A percentile compares a stretch with the other conserved stretches of the same genome.
Conservation (phyloP, 2,113 vertebrate genomes). For the Oxyruncus cristatus region DNA sequence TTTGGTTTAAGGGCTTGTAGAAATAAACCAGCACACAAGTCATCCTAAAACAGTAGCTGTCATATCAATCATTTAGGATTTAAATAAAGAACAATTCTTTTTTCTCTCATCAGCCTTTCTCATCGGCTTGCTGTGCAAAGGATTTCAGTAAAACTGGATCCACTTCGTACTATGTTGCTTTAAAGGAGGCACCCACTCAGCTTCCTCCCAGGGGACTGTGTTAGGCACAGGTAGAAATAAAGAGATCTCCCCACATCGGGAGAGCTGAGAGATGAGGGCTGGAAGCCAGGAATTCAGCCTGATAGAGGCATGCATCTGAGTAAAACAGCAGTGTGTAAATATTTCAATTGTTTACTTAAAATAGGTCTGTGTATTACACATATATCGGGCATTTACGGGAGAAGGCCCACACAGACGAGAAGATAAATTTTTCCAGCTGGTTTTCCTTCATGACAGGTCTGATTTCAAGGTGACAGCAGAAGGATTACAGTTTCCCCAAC, state of each 20-base stretch:
- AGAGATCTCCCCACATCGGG: background rate
- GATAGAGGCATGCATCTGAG: background rate
- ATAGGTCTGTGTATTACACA: background rate
- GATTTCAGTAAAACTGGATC: background rate
- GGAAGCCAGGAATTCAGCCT: background rate
- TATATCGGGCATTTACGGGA: background rate
- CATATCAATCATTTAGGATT: background rate
- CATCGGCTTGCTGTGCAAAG: background rate
- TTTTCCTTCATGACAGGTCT: background rate
- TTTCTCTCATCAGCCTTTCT: background rate
- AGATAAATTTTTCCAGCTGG: background rate
- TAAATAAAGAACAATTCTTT: background rate
- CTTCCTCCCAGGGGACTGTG: background rate
- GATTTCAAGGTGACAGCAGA: background rate
- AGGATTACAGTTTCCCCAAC: background rate
- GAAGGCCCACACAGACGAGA: background rate
- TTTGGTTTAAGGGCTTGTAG: background rate
- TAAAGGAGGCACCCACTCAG: background rate
- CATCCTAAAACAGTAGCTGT: background rate
- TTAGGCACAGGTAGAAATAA: background rate
- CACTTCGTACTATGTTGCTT: background rate
- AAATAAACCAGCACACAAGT: background rate
- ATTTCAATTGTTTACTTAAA: background rate
- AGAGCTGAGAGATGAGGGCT: background rate
- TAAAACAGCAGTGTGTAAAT: background rate